Evolutionary conservation across 1,140 invertebrate genomes (phyloP).

Genomic region (Formica exsecta): DNA sequence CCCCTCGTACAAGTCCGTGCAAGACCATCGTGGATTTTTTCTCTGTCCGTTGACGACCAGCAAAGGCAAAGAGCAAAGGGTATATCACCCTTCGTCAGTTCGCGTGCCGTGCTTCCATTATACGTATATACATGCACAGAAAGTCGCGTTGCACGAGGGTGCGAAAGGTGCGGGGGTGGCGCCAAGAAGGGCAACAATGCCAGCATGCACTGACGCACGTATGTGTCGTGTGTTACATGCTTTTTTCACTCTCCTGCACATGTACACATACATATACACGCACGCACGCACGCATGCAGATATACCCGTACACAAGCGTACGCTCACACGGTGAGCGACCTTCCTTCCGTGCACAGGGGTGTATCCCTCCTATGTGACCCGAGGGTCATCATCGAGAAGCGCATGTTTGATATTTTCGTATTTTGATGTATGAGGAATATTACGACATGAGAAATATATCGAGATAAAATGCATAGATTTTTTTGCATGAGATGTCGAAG

Average conservation of each 20-base stretch:
- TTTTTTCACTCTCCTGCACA: constrained; percentile 36
- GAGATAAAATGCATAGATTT: constrained; percentile 4
- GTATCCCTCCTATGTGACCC: constrained; percentile 4
- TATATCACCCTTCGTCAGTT: constrained; percentile 70
- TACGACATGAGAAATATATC: background rate
- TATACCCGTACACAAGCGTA: background rate
- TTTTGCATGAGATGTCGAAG: background rate
- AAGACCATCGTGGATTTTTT: constrained; percentile 54
- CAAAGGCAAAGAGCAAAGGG: constrained; percentile 67
- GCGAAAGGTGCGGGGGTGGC: constrained; percentile 59
- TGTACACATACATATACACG: background rate
- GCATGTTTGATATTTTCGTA: constrained; percentile 25
- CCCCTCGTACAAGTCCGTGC: constrained; percentile 15
- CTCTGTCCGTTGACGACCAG: constrained; percentile 56
- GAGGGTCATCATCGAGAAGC: constrained; percentile 6
- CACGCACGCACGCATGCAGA: too few relatives aligned
- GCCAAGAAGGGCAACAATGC: constrained; percentile 74
- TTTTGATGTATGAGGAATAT: background rate
- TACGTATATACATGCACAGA: constrained; percentile 24
- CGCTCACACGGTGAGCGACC: constrained; percentile 3
- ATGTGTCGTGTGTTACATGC: constrained; percentile 57
- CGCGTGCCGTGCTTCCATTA: constrained; percentile 71
- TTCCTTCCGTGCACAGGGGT: constrained; percentile 27
- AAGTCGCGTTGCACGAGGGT: constrained; percentile 57
- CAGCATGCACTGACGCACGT: constrained; percentile 65